phyloP scores from a whole-genome alignment of 92 coral and sea anemone species.

The Porites lobata region DNA sequence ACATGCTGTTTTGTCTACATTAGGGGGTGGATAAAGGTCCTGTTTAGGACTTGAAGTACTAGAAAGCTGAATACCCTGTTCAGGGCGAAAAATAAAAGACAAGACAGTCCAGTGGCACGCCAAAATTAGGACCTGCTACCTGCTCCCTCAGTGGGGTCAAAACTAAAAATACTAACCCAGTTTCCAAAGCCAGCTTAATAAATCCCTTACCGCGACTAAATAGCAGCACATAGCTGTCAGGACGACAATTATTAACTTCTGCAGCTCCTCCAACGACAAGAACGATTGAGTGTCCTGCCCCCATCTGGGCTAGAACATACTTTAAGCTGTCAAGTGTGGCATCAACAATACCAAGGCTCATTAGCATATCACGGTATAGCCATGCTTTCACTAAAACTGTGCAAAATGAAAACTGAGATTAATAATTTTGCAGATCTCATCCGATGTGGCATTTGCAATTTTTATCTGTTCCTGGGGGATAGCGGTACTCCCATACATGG shows the following conservation, averaged over 20 bases:
- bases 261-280: constrained; percentile 90
- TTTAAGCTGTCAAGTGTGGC: constrained; percentile 81
- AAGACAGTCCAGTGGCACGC: too few relatives aligned
- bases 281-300: constrained; percentile 88
- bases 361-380: constrained; percentile 84
- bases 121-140: too few relatives aligned
- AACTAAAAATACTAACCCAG: constrained; percentile 69
- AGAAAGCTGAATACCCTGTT: too few relatives aligned
- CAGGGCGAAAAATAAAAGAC: too few relatives aligned
- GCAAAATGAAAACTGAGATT: background rate
- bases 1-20: too few relatives aligned
- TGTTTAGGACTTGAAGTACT: too few relatives aligned
- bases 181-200: constrained; percentile 84
- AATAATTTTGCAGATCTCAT: too few relatives aligned
- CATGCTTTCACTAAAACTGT: constrained; percentile 73
- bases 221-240: constrained; percentile 77
- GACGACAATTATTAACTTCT: constrained; percentile 65
- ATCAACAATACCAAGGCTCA: constrained; percentile 87
- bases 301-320: constrained; percentile 76
- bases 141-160: too few relatives aligned
- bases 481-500: too few relatives aligned
- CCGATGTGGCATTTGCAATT: too few relatives aligned
- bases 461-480: background rate
- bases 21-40: too few relatives aligned
- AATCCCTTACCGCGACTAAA: constrained; percentile 90